A percentile compares a stretch with the other conserved stretches of the same genome.
phyloP scores from a whole-genome alignment of 1,140 invertebrate genomes.

The Radopholus similis region DNA sequence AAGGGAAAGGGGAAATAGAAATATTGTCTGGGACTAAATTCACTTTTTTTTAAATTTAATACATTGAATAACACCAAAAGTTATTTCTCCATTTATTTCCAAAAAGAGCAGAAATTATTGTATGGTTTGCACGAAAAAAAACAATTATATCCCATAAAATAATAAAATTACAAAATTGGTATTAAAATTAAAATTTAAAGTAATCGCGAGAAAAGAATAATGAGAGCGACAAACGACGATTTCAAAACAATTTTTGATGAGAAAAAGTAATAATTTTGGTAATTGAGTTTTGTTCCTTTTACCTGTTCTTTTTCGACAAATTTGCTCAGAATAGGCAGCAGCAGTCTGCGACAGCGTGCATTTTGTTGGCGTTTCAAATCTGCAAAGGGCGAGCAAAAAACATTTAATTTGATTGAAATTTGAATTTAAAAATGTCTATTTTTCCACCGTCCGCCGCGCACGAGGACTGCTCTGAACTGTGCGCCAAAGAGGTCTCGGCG shows the following conservation, averaged over 20 bases:
- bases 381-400: constrained; percentile 4
- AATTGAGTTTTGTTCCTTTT: constrained; percentile 5
- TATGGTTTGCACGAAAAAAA: no score
- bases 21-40: no score
- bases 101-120: no score
- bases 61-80: no score
- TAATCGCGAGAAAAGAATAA: no score
- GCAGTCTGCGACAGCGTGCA: background rate
- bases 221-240: no score
- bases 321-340: background rate
- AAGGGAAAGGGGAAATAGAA: constrained; percentile 3
- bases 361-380: constrained; percentile 19
- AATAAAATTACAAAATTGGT: no score
- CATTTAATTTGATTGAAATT: background rate
- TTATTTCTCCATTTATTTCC: no score
- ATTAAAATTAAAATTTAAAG: no score
- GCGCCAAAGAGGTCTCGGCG: background rate
- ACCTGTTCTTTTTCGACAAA: background rate
- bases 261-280: background rate
- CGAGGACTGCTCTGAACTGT: background rate
- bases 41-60: no score
- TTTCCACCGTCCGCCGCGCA: background rate
- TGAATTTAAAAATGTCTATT: background rate
- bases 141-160: no score
- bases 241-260: background rate